Evolutionary conservation across 1,140 invertebrate genomes (phyloP), one percentile per base, ranked within the genome.

Genomic region (Microplitis demolitor): DNA sequence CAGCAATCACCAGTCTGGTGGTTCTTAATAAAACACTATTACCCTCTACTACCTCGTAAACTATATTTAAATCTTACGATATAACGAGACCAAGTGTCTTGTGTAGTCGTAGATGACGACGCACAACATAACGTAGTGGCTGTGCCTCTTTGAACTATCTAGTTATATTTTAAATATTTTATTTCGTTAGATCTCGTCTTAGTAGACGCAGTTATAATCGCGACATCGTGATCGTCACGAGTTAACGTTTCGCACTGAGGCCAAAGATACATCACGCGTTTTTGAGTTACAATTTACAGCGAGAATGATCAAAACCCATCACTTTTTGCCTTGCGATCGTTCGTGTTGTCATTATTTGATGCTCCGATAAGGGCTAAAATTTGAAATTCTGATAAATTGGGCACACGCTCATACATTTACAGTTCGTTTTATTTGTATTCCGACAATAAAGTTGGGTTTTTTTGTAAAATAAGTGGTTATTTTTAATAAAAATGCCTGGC

Each of bases 401-500:
- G 24, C 24, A 24, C 2, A 24, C 24, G 24, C 2, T 2, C 24
- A 5, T 11, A 45, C 5, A 11, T 45, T 45, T 9, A 45, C 39
- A 45, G 6, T 45, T 45, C 8, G 39, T 5, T 3, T 45, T 45
- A 11, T 9, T 45, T 24, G 2, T 24, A 24, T 24, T 24, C 24
- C 2, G 24, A 24, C 2, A 24, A 2, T 24, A 24, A 24, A 11
- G 37, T 34, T 67, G 8, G 14, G 33, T 60, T 60, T 60, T 33
- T 1, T 9, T 31, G 4, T 2, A 5, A 34, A 62, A 6, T 13
- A 62, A 35, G 8, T 62, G 33, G 33, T 8, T 60, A 31, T 24
- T 60, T 60, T 31, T 39, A 66, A 51, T 37, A 31, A 73, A 79
- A 70, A 84, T 92, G 92, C 88, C 91, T 78, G 88, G 88, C 77